Evolutionary conservation across 1,140 invertebrate species (phyloP).

Genomic region (Drosophila sproati): DNA sequence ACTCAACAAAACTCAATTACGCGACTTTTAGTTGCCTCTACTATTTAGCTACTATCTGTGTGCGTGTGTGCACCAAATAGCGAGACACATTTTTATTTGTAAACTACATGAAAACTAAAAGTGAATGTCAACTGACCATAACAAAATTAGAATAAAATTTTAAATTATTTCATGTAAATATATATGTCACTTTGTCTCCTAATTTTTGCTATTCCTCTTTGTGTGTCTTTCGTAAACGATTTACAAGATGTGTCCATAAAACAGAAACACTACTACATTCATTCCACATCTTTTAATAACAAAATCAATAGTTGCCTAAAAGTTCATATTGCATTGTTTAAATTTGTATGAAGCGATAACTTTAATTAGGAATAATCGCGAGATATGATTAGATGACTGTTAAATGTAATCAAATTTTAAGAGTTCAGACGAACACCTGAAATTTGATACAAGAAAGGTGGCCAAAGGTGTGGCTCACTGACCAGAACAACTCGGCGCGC

Average conservation of each 20-base stretch:
- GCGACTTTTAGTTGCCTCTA: constrained; percentile 42
- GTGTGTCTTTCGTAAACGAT: constrained; percentile 10
- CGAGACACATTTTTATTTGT: background rate
- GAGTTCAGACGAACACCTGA: no score
- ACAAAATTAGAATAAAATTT: constrained; percentile 1
- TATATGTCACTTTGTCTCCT: background rate
- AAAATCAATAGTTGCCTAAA: no score
- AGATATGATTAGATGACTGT: no score
- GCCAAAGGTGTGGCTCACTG: no score
- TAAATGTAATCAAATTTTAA: no score
- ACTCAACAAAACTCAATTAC: constrained; percentile 66
- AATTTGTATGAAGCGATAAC: no score
- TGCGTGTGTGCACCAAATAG: background rate
- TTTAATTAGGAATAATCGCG: no score
- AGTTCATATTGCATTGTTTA: no score
- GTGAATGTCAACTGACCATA: constrained; percentile 27
- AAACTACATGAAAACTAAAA: constrained; percentile 23
- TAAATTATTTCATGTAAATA: background rate
- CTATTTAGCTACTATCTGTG: constrained; percentile 6
- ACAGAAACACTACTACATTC: no score
- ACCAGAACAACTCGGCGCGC: no score
- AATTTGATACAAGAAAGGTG: no score
- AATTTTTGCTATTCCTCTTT: constrained; percentile 2
- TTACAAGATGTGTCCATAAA: background rate
- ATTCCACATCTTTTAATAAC: no score